Base-by-base conservation (phyloP, 2,888 invertebrate species). In the Lacanobia oleracea region DNA sequence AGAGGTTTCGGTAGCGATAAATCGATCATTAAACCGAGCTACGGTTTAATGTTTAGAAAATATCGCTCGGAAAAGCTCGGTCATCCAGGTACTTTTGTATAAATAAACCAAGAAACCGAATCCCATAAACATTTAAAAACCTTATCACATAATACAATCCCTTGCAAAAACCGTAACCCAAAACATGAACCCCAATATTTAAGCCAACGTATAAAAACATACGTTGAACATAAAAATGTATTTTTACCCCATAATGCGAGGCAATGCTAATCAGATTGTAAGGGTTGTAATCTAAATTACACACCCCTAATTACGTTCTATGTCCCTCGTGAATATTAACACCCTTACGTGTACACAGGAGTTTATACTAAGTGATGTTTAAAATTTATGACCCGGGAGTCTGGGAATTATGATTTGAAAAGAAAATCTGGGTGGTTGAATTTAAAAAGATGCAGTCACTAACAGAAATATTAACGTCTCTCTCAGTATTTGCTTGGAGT, bases 231-330 rank as follows among this genome's bases (percentile, higher is more conserved):
- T 79, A 74, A 80, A 80, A 79, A 73, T 60, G 75, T 69, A 70
- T 81, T 80, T 83, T 83, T 57, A 56, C 63, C 70, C 73, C 77
- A 69, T 85, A 81, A 75, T 75, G 71, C 67, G 72, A 57, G 75
- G 64, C 68, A 63, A 84, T 79, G 79, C 77, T 85, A 85, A 85
- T 83, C 86, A 81, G 83, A 85, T 85, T 85, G 67, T 68, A 69
- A 75, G 81, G 87, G 86, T 73, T 74, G 62, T 85, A 87, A 86
- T 86, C 78, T 85, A 75, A 85, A 85, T 85, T 81, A 83, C 71
- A 56, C 75, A 72, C 63, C 81, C 75, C 77, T 87, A 79, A 87
- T 85, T 85, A 85, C 70, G 54, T 72, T 71, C 72, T 69, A 72
- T 73, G 83, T 80, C 83, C 86, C 81, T 85, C 67, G 57, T 87